Base-by-base conservation (phyloP, 2,113 vertebrate species). In the Stigmatopora argus region DNA sequence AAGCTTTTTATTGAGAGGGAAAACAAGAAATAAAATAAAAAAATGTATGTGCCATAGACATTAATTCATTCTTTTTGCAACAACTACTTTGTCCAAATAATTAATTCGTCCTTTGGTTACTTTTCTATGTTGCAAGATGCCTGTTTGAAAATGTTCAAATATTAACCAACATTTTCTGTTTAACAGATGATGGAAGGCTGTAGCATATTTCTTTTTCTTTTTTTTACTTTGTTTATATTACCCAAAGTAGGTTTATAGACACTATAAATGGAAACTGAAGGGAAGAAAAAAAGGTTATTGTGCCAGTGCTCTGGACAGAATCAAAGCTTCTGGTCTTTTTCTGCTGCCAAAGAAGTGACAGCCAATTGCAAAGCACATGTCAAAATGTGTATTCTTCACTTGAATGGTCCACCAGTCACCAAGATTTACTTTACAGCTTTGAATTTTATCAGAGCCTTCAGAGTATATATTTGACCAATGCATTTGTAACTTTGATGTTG, bases 331-430 rank as follows among this genome's bases (percentile, higher is more conserved):
- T 80, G 80, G 66, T 77, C 44, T 62, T 62, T 58, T 65, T 67
- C 67, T 31, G 2, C 55, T 75, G 79, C 78, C 74, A 84, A 79
- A 84, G 76, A 53, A 64, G 56, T 75, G 73, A 78, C 70, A 74
- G 66, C 77, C 72, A 66, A 73, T 66, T 79, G 70, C 60, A 46
- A 78, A 57, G 65, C 67, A 78, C 77, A 85, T 76, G 70, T 77
- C 78, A 75, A 41, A 0, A 57, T 62, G 64, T 68, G 63, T 66
- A 72, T 72, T 77, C 35, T 70, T 72, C 75, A 66, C 31, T 71
- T 65, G 67, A 69, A 75, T 51, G 47, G 14, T 64, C 52, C 6
- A 51, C 19, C 57, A 62, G 52, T 45, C 46, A 71, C 73, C 46
- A 65, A 21, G 6, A 56, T 69, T 53, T n/a, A 41, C 61, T 70